Evolutionary conservation across 2,113 vertebrate species (phyloP).

Genomic region (Nicator chloris): DNA sequence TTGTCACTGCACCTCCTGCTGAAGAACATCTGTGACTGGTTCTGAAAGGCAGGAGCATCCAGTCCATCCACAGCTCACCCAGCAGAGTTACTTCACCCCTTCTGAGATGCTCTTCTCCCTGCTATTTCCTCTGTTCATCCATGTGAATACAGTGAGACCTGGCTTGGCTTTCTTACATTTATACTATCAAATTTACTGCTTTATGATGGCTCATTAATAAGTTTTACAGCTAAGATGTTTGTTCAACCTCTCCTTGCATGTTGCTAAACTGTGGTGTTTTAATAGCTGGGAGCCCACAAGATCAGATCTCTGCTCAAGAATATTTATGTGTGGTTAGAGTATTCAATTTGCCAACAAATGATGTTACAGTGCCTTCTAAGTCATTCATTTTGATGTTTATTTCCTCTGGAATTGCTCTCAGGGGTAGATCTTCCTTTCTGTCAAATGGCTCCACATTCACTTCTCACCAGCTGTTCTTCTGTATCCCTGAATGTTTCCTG

Average conservation of each 20-base stretch:
- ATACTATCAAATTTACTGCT: slow-evolving; percentile 15
- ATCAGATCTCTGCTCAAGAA: slow-evolving; percentile 23
- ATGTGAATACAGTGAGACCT: neutral
- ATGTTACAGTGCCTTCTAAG: slow-evolving; percentile 55
- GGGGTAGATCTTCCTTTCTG: slow-evolving; percentile 36
- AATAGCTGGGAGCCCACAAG: slow-evolving; percentile 22
- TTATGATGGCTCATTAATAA: slow-evolving; percentile 40
- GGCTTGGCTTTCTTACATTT: slow-evolving; percentile 23
- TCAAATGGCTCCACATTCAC: neutral
- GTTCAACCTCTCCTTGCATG: slow-evolving; percentile 16
- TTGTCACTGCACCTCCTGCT: rapidly evolving
- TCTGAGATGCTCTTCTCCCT: neutral
- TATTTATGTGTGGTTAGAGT: slow-evolving; percentile 49
- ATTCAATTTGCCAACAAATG: slow-evolving; percentile 53
- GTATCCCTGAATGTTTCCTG: neutral
- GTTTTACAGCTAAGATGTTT: slow-evolving; percentile 29
- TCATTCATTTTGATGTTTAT: slow-evolving; percentile 61
- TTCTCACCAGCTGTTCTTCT: slow-evolving; percentile 37
- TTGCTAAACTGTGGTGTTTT: slow-evolving; percentile 41
- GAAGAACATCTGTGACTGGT: neutral
- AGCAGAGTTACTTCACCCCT: neutral
- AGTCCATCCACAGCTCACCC: neutral
- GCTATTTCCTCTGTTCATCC: neutral
- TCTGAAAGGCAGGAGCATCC: neutral
- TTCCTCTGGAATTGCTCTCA: slow-evolving; percentile 49